A percentile compares a stretch with the other conserved stretches of the same genome.
phyloP scores from a whole-genome alignment of 2,888 invertebrate genomes.

The Idaea aversata region DNA sequence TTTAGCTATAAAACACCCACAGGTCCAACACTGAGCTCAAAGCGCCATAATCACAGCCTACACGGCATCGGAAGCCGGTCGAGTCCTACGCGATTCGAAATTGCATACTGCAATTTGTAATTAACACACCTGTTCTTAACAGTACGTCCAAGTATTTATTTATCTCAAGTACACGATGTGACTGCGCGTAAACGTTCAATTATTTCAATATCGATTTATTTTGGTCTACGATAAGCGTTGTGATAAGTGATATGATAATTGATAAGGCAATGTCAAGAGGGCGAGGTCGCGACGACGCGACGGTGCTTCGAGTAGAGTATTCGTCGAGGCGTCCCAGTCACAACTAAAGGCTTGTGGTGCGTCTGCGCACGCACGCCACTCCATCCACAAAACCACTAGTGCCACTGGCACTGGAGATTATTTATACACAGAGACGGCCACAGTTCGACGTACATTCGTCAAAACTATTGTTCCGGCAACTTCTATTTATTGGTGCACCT shows the following conservation, averaged over 20 bases:
- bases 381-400: slow-evolving; percentile 45
- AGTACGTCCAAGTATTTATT: slow-evolving; percentile 16
- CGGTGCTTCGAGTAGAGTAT: slow-evolving; percentile 59
- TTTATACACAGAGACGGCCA: slow-evolving; percentile 57
- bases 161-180: slow-evolving; percentile 44
- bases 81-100: slow-evolving; percentile 49
- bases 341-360: slow-evolving; percentile 64
- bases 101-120: slow-evolving; percentile 48
- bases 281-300: slow-evolving; percentile 54
- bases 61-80: slow-evolving; percentile 42
- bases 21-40: slow-evolving; percentile 56
- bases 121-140: slow-evolving; percentile 30
- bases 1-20: slow-evolving; percentile 72
- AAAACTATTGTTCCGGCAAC: slow-evolving; percentile 43
- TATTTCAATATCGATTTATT: slow-evolving; percentile 49
- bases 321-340: slow-evolving; percentile 72
- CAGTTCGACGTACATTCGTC: slow-evolving; percentile 56
- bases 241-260: slow-evolving; percentile 44
- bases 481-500: slow-evolving; percentile 20
- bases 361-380: slow-evolving; percentile 64
- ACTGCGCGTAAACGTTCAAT: slow-evolving; percentile 35
- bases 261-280: slow-evolving; percentile 68
- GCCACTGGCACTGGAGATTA: slow-evolving; percentile 49
- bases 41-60: slow-evolving; percentile 76
- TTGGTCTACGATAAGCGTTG: slow-evolving; percentile 48